Evolutionary conservation across 2,888 invertebrate species (phyloP).

Genomic region (Zygaena filipendulae): DNA sequence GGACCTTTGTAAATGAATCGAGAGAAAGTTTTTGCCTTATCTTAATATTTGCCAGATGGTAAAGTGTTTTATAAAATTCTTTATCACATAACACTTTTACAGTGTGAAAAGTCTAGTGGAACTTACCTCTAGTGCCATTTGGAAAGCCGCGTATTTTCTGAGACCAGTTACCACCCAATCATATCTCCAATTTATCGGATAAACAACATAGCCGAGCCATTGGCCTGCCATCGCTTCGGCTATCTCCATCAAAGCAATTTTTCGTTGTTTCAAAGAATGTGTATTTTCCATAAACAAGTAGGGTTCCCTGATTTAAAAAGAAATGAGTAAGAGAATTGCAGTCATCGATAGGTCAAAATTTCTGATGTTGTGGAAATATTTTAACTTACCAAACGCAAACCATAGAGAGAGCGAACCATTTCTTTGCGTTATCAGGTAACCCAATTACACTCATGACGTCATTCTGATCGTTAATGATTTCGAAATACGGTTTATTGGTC

Average conservation of each 20-base stretch:
- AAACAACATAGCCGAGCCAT: conserved; percentile 75
- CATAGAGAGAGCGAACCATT: conserved; percentile 45
- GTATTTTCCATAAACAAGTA: conserved; percentile 37
- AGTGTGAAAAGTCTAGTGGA: too few species aligned
- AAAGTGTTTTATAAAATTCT: too few species aligned
- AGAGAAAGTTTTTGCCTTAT: too few species aligned
- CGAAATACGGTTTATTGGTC: conserved; percentile 35
- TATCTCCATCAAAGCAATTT: conserved; percentile 51
- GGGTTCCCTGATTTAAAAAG: conserved; percentile 37
- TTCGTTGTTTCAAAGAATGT: conserved; percentile 48
- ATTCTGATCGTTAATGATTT: conserved; percentile 36
- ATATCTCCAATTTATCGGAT: conserved; percentile 69
- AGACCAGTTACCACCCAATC: conserved; percentile 72
- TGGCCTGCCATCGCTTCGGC: conserved; percentile 75
- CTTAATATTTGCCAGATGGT: too few species aligned
- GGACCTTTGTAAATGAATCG: too few species aligned
- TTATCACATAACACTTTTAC: too few species aligned
- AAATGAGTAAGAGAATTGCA: neutral
- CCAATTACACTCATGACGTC: conserved; percentile 37
- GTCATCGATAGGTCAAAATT: neutral
- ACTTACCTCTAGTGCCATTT: too few species aligned
- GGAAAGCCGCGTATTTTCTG: conserved; percentile 69
- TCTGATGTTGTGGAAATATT: neutral
- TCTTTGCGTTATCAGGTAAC: conserved; percentile 37
- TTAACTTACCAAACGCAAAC: conserved; percentile 49